Conservation (phyloP, 2,113 vertebrate species). For the Sturnira hondurensis region DNA sequence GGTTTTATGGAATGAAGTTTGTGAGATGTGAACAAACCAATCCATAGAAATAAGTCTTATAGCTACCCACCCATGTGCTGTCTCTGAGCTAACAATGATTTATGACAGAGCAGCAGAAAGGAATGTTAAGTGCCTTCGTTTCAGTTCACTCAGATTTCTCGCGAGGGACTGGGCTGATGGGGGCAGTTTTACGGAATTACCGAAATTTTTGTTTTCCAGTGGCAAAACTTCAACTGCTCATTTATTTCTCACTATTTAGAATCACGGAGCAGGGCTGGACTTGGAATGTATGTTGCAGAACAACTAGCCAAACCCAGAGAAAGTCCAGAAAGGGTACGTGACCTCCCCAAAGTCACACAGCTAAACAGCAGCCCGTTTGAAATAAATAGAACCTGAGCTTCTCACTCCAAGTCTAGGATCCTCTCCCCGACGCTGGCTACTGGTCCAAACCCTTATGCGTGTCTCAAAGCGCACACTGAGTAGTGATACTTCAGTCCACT, state of each 20-base stretch:
- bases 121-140: conserved; percentile 18
- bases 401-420: background rate
- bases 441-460: background rate
- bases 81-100: background rate
- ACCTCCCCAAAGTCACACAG: background rate
- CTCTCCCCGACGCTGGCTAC: background rate
- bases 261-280: background rate
- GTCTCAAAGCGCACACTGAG: background rate
- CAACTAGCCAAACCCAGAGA: background rate
- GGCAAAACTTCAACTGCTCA: background rate
- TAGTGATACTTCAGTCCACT: background rate
- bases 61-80: background rate
- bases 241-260: background rate
- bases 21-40: background rate
- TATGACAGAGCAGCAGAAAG: conserved; percentile 2
- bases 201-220: background rate
- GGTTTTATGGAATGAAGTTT: background rate
- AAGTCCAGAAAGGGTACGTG: background rate
- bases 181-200: background rate
- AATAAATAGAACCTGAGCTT: background rate
- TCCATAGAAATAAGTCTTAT: background rate
- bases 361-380: background rate
- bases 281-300: background rate
- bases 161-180: background rate
- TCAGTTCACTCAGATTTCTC: background rate